Conservation (phyloP, 2,113 vertebrate genomes). For the Nannospalax galili region DNA sequence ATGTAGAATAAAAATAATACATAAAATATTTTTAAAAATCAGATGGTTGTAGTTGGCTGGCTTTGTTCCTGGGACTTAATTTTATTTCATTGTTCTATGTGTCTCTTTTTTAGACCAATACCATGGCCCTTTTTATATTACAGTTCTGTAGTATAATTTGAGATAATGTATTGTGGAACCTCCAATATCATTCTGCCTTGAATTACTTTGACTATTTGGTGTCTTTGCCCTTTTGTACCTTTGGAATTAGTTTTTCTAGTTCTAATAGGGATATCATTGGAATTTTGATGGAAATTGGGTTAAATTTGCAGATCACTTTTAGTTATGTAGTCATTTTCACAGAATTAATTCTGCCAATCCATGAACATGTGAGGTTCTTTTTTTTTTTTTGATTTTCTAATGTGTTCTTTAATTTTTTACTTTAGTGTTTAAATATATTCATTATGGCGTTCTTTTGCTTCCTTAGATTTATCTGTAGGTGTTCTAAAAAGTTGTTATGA, state of each 20-base stretch:
- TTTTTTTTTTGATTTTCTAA: neutral
- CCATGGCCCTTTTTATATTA: too few relatives aligned
- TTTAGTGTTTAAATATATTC: neutral
- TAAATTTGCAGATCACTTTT: neutral
- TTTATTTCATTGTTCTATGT: neutral
- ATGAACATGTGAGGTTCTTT: neutral
- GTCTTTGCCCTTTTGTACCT: neutral
- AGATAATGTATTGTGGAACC: neutral
- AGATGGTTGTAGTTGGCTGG: neutral
- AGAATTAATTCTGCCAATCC: neutral
- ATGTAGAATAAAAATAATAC: too few relatives aligned
- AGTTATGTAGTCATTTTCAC: neutral
- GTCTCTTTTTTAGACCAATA: neutral
- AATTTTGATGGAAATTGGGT: neutral
- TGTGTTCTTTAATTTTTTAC: neutral
- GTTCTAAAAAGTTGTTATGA: neutral
- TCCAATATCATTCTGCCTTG: neutral
- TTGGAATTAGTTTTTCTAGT: neutral
- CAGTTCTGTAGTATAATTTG: neutral
- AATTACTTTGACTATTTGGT: neutral
- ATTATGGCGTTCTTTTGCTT: too few relatives aligned
- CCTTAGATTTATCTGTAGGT: neutral
- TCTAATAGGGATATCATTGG: neutral
- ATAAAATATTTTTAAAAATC: neutral
- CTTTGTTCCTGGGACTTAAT: too few relatives aligned